These are phyloP conservation scores for Magallana angulata DNA, from an alignment of 1,140 invertebrate genomes.

Conservation along the genomic window DNA sequence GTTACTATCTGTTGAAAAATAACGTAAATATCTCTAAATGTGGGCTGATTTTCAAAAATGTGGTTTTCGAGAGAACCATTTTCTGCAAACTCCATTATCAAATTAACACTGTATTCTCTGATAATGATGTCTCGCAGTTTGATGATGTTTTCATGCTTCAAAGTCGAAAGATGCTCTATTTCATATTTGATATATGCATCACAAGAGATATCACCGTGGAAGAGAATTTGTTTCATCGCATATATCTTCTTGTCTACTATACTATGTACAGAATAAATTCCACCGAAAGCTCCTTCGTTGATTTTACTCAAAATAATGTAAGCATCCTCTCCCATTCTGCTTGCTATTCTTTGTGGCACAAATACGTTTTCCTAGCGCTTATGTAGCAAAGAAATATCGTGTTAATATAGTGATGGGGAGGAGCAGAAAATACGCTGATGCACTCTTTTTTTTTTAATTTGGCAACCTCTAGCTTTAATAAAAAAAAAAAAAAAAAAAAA, in stretches of 20 bases:
- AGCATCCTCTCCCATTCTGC: constrained; percentile 26
- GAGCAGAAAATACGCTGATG: too few relatives aligned
- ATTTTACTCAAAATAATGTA: constrained; percentile 54
- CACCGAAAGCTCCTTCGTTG: constrained; percentile 54
- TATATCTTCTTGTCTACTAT: neutral
- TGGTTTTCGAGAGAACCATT: neutral
- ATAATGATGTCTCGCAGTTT: constrained; percentile 43
- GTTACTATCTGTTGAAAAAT: constrained; percentile 48
- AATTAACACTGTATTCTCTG: constrained; percentile 30
- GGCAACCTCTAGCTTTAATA: too few relatives aligned
- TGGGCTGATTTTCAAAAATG: neutral
- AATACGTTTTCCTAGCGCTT: too few relatives aligned
- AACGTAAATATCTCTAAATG: neutral
- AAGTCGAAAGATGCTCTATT: constrained; percentile 46
- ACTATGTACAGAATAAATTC: constrained; percentile 49
- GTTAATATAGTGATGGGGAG: too few relatives aligned
- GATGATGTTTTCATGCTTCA: constrained; percentile 56
- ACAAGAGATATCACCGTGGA: constrained; percentile 43
- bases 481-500: too few relatives aligned
- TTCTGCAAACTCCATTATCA: constrained; percentile 60
- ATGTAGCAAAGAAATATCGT: too few relatives aligned
- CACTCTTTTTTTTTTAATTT: too few relatives aligned
- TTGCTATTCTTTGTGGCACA: too few relatives aligned
- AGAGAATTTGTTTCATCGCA: constrained; percentile 56
- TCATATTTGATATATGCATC: constrained; percentile 52